phyloP scores from a whole-genome alignment of 2,113 vertebrate species.

The Anthoscopus minutus region DNA sequence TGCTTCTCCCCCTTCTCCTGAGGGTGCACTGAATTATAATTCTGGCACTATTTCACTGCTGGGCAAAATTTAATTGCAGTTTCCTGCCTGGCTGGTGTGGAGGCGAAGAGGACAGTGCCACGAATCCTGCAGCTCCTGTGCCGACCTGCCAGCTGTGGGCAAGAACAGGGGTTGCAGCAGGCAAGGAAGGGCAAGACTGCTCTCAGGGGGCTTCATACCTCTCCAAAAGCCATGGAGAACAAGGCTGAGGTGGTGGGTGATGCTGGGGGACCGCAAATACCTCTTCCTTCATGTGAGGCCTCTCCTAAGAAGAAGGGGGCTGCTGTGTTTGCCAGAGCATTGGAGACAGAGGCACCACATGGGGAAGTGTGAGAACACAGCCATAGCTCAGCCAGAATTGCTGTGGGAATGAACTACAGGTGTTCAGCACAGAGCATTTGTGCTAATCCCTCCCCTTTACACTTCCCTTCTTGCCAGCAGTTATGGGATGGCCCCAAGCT shows the following conservation, averaged over 20 bases:
- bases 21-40: not conserved
- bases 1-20: not conserved
- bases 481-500: not conserved
- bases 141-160: rapidly evolving
- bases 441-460: not conserved
- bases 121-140: not conserved
- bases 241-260: not conserved
- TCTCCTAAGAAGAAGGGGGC: not conserved
- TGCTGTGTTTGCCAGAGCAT: not conserved
- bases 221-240: not conserved
- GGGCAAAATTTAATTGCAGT: not conserved
- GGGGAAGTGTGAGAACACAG: not conserved
- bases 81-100: not conserved
- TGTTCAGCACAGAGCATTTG: not conserved
- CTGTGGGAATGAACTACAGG: not conserved
- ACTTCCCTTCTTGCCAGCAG: not conserved
- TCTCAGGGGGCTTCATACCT: not conserved
- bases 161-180: not conserved
- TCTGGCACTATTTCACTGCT: not conserved
- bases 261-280: rapidly evolving
- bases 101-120: not conserved
- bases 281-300: not conserved
- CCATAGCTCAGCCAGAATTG: rapidly evolving
- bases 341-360: rapidly evolving
- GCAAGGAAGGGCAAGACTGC: not conserved